Conservation (phyloP, 2,888 invertebrate genomes). For the Holacanthella duospinosa region DNA sequence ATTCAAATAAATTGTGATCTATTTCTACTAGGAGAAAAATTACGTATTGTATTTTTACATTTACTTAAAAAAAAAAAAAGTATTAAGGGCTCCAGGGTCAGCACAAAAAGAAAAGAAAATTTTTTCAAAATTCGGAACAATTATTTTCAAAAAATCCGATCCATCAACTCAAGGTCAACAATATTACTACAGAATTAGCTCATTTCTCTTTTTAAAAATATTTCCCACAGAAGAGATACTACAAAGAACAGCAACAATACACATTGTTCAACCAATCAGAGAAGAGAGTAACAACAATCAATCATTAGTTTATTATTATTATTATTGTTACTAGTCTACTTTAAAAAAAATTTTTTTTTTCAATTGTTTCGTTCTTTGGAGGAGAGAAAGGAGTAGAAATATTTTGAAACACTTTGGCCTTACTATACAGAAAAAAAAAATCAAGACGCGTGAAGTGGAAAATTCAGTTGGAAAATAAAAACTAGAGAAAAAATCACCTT, state of each 20-base stretch:
- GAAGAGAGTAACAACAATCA: background rate
- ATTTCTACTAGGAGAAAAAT: background rate
- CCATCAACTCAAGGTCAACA: background rate
- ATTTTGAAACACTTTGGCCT: background rate
- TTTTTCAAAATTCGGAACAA: background rate
- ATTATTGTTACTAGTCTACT: background rate
- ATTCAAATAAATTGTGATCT: constrained; percentile 2
- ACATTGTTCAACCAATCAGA: no score
- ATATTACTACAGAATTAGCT: no score
- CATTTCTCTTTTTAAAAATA: no score
- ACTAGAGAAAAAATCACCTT: background rate
- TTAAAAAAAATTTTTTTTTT: no score
- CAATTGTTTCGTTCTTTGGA: no score
- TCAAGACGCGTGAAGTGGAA: constrained; percentile 5
- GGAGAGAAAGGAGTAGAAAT: background rate
- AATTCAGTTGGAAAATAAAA: background rate
- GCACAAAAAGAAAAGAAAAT: background rate
- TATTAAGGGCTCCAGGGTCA: background rate
- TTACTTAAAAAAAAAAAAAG: background rate
- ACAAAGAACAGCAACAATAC: no score
- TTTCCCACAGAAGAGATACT: no score
- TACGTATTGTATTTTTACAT: background rate
- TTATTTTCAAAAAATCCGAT: background rate
- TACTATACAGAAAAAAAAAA: background rate
- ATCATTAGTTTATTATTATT: no score